A percentile compares a stretch with the other conserved stretches of the same genome.
Conservation (phyloP, 2,113 vertebrate species). For the Scytalopus superciliaris region DNA sequence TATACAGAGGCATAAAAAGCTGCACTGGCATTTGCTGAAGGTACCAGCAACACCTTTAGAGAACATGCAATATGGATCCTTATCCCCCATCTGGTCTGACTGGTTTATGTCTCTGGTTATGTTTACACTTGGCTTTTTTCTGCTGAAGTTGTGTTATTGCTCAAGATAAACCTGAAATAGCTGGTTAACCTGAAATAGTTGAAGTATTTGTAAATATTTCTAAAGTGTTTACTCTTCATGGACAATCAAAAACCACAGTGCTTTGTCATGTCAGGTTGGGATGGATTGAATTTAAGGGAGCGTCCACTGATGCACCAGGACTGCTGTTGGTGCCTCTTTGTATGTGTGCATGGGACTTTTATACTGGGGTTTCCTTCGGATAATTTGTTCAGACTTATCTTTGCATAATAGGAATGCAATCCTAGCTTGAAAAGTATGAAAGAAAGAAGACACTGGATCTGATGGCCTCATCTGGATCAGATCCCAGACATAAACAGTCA, state of each 20-base stretch:
- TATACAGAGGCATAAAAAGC: not conserved
- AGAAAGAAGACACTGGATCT: not conserved
- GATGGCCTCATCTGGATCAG: not conserved
- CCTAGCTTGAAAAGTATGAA: not conserved
- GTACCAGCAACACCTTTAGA: not conserved
- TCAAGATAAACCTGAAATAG: not conserved
- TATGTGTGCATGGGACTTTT: not conserved
- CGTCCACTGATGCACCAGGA: not conserved
- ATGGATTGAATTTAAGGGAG: not conserved
- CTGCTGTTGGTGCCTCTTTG: not conserved
- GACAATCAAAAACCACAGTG: not conserved
- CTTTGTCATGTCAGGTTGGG: not conserved
- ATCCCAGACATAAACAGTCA: not conserved
- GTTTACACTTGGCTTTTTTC: not conserved
- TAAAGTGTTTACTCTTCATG: not conserved
- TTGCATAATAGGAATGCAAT: not conserved
- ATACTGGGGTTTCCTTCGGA: not conserved
- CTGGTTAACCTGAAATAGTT: not conserved
- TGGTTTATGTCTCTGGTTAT: not conserved
- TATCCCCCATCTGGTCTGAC: not conserved
- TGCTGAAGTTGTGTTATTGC: not conserved
- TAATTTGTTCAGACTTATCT: not conserved
- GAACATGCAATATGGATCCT: not conserved
- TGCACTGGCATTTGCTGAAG: not conserved
- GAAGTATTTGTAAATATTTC: not conserved